Conservation (phyloP, 2,113 vertebrate genomes). For the Salminus brasiliensis region DNA sequence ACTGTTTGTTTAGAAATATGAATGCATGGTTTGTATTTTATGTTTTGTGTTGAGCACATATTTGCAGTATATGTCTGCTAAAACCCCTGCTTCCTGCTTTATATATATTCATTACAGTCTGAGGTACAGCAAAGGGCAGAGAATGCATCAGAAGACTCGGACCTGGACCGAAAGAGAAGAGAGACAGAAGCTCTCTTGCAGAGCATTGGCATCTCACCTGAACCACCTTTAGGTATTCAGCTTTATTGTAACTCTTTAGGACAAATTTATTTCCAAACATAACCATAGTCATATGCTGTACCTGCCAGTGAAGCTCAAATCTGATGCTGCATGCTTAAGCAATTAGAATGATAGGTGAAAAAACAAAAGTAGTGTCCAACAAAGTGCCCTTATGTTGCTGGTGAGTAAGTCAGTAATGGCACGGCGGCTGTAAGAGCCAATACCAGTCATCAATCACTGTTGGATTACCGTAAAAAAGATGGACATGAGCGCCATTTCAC, state of each 20-base stretch:
- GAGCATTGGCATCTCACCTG: conserved; percentile 88
- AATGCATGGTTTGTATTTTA: background rate
- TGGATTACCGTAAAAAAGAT: too few species aligned
- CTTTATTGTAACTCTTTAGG: background rate
- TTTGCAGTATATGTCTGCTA: background rate
- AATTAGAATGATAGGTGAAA: too few species aligned
- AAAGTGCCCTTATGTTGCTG: too few species aligned
- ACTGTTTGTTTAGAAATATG: background rate
- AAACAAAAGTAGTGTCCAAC: too few species aligned
- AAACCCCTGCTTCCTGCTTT: background rate
- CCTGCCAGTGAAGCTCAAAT: too few species aligned
- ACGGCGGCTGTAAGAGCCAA: too few species aligned
- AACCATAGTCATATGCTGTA: too few species aligned
- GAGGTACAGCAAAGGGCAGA: conserved; percentile 86
- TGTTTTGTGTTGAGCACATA: background rate
- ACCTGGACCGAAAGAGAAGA: conserved; percentile 84
- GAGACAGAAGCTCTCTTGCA: conserved; percentile 88
- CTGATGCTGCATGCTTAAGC: too few species aligned
- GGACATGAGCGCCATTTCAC: too few species aligned
- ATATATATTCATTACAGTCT: conserved; percentile 60
- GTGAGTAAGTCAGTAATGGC: too few species aligned
- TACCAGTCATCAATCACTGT: too few species aligned
- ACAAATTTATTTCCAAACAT: background rate
- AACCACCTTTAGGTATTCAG: conserved; percentile 85
- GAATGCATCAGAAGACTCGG: conserved; percentile 81